Base-by-base conservation (phyloP, 2,888 invertebrate species). In the Ophioninae sp. region DNA sequence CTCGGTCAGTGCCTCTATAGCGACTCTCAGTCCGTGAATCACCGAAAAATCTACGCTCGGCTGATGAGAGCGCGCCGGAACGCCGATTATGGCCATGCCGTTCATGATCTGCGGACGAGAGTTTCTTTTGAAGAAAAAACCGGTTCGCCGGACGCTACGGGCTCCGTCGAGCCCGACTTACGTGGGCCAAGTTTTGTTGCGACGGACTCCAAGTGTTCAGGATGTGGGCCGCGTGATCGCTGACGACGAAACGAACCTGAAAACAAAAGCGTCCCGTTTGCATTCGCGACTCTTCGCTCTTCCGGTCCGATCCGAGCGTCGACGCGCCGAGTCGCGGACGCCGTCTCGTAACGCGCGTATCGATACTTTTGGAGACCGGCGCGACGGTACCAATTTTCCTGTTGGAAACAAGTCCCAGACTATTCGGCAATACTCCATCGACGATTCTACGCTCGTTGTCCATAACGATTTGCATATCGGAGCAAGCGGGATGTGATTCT, bases 401-500 rank as follows among this genome's bases (percentile, higher is more conserved):
- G 95, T 95, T 0, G 99, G 98, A 94, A 98, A 99, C n/a, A 99
- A 94, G 93, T 99, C 99, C 97, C 98, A 98, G 0, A 98, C 97
- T 87, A 99, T 97, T 37, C 99, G 95, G 89, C 98, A 98, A 91
- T 99, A 99, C 93, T 99, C 99, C 82, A 99, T 95, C 0, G 98
- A 96, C 0, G 98, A 97, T 94, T 99, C 99, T 0, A 99, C 97
- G 87, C 97, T 97, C 90, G 97, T 98, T 0, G 99, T 99, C 99
- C 99, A 99, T 76, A 99, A 92, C 0, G 98, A 97, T 93, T 99
- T 99, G 85, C 96, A 96, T 84, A 99, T 96, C 0, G 98, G 97
- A 7, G 96, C 96, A 64, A 97, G 94, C 0, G 96, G 96, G 77
- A 96, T 96, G 88, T 96, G 95, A 75, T 96, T 95, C 21, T 96